Conservation (phyloP, 2,113 vertebrate genomes). For the Notothenia rossii region DNA sequence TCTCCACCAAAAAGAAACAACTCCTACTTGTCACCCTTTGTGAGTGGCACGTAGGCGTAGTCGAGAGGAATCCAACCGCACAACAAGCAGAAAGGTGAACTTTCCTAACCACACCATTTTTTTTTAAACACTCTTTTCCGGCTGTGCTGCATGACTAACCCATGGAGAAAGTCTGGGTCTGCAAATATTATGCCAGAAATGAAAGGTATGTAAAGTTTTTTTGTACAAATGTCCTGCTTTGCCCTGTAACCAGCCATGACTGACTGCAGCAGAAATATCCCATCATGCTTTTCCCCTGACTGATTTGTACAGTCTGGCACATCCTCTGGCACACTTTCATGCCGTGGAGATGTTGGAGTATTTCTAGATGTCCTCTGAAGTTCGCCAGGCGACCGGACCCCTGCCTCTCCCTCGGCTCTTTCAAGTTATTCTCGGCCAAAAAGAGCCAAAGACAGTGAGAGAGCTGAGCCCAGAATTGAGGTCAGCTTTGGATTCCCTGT, state of each 20-base stretch:
- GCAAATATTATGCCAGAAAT: neutral
- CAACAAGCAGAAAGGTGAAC: constrained; percentile 25
- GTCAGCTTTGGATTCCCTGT: constrained; percentile 56
- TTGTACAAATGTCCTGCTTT: neutral
- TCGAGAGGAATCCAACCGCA: constrained; percentile 42
- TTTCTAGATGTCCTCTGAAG: constrained; percentile 56
- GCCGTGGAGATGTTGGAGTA: constrained; percentile 26
- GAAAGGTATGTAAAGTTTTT: neutral
- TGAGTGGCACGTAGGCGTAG: constrained; percentile 36
- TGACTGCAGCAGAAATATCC: constrained; percentile 36
- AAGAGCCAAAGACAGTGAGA: constrained; percentile 11
- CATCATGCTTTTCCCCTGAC: constrained; percentile 42
- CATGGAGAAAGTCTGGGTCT: neutral
- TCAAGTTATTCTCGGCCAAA: constrained; percentile 55
- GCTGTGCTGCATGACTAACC: constrained; percentile 9
- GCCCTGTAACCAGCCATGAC: neutral
- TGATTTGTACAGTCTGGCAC: constrained; percentile 15
- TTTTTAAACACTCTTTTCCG: neutral
- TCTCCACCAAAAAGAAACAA: constrained; percentile 16
- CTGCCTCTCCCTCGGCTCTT: constrained; percentile 48
- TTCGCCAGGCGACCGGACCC: constrained; percentile 44
- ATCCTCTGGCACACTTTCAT: constrained; percentile 27
- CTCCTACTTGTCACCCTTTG: constrained; percentile 32
- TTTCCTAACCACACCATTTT: constrained; percentile 13
- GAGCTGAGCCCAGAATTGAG: constrained; percentile 58